Evolutionary conservation across 1,140 invertebrate species (phyloP), one percentile per base, ranked within the genome.

Genomic region (Harpegnathos saltator): DNA sequence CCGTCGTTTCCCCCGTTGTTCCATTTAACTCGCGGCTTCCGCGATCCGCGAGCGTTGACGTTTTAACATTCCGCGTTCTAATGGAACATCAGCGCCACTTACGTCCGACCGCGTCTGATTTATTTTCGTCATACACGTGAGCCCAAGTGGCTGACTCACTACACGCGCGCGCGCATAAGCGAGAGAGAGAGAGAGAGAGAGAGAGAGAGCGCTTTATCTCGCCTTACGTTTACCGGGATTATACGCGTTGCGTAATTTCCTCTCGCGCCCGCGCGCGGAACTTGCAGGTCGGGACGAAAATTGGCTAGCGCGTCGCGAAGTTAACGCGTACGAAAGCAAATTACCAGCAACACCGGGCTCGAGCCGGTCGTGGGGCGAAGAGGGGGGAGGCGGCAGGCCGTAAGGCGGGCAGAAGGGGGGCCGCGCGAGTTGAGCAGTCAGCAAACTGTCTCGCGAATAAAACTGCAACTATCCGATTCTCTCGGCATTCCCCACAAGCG

Each of bases 341-440:
- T n/a, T 77, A 54, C 33, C 50, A 48, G 11, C 22, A n/a, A n/a
- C n/a, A n/a, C n/a, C n/a, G n/a, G n/a, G n/a, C n/a, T n/a, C n/a
- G n/a, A n/a, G n/a, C n/a, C n/a, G n/a, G n/a, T n/a, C n/a, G n/a
- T n/a, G n/a, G n/a, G 3, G 29, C 19, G 7, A 9, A 9, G 38
- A 11, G 38, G 38, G 7, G 7, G 38, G 38, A 44, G 7, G 38
- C 50, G 29, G 44, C 22, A 19, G 50, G 54, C 69, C 58, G 19
- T 22, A 56, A 58, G 33, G 63, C 44, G 29, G 11, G 52, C 17
- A 14, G 29, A 26, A 56, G 63, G 19, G 50, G 29, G 15, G 52
- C 14, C 19, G 52, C 75, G 75, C 75, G 75, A 78, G 75, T 56
- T 68, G 29, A 78, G 62, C 74, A 78, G 74, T 78, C 74, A 78